Percentiles rank a stretch among this genome's conserved stretches.
These are phyloP conservation scores for Bothrops jararaca DNA, from an alignment of 2,113 vertebrate species.

Conservation along the genomic window DNA sequence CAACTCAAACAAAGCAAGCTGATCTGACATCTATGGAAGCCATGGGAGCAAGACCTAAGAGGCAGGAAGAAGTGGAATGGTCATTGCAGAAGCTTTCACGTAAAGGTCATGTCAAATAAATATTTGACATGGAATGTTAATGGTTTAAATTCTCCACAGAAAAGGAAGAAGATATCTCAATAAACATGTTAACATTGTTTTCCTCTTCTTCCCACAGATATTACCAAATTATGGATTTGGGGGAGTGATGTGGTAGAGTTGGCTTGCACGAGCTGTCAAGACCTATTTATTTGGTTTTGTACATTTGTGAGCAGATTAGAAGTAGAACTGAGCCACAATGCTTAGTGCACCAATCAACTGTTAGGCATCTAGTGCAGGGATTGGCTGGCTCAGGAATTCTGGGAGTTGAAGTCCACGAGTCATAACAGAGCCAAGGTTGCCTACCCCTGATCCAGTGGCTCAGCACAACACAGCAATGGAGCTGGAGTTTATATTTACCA, in stretches of 20 bases:
- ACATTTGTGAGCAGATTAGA: neutral
- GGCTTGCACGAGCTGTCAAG: neutral
- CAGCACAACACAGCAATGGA: neutral
- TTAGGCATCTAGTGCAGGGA: neutral
- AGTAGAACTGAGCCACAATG: neutral
- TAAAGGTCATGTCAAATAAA: no score
- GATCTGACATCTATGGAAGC: no score
- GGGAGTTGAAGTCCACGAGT: no score
- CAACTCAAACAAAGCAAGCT: no score
- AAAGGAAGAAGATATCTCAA: no score
- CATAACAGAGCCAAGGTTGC: no score
- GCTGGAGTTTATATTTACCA: neutral
- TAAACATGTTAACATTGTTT: neutral
- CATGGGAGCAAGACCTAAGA: no score
- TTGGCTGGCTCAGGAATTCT: no score
- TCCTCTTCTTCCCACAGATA: neutral
- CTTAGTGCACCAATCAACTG: neutral
- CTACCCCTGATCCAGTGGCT: neutral
- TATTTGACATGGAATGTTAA: no score
- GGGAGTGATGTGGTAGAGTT: neutral
- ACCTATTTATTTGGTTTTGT: neutral
- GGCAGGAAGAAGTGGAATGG: no score
- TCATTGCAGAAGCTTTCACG: no score
- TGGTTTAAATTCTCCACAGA: no score
- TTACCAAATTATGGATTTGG: neutral